phyloP scores from a whole-genome alignment of 2,113 vertebrate species.

The Lasiurus cinereus region DNA sequence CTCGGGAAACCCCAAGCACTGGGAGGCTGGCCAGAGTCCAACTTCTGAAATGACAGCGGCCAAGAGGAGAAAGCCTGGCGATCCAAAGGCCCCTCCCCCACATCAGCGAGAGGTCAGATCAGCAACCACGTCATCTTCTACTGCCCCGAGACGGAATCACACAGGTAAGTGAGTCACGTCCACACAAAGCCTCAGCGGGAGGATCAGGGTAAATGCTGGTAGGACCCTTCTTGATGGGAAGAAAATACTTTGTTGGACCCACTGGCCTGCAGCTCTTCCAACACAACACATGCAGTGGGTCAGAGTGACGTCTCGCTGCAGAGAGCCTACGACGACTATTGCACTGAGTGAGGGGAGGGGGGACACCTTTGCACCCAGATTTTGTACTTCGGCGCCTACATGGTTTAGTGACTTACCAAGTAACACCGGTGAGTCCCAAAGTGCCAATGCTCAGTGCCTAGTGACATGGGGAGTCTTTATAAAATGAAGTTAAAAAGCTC shows the following conservation, averaged over 20 bases:
- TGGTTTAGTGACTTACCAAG: neutral
- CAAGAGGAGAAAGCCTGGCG: neutral
- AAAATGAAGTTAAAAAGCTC: neutral
- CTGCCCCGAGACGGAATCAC: neutral
- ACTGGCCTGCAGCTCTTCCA: neutral
- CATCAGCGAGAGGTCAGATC: neutral
- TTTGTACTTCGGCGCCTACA: neutral
- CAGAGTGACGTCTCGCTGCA: neutral
- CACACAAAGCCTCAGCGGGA: neutral
- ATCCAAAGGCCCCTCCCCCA: accelerated
- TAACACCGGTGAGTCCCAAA: neutral
- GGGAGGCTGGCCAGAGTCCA: neutral
- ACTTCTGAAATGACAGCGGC: neutral
- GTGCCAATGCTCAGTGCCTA: neutral
- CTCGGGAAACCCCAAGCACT: neutral
- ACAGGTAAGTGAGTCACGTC: neutral
- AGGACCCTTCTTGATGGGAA: neutral
- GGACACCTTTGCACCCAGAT: neutral
- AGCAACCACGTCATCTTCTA: neutral
- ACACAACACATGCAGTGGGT: accelerated
- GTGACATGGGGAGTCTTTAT: neutral
- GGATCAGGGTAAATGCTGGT: neutral
- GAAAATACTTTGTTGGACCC: neutral
- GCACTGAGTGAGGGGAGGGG: no score
- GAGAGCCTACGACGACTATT: accelerated